Base-by-base conservation (phyloP, 30 jellyfish, hydroid and myxozoan genomes). In the Turritopsis dohrnii region DNA sequence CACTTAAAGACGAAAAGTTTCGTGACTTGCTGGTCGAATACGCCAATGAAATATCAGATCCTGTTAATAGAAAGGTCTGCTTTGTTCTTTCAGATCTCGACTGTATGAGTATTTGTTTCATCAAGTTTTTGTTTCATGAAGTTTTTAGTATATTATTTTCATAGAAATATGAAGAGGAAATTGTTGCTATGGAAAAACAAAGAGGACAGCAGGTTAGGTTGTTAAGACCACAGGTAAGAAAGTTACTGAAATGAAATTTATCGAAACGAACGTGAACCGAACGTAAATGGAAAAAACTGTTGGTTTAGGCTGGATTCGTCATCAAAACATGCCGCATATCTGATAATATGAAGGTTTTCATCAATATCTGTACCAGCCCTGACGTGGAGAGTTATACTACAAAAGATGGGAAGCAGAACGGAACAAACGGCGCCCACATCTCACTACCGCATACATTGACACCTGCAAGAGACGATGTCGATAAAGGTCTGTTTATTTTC, bases 1-100 rank as follows among this genome's bases (percentile, higher is more conserved):
- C 97, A 28, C 66, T 90, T 28, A 86, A 86, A 65, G 93, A 90
- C 71, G 86, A 90, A 52, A 79, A 80, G 77, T 90, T 90, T 66
- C 86, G 93, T 28, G 93, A 86, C 8, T 23, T 90, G 65, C 91
- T 90, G 20, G 76, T 90, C 71, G 96, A 90, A 26, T 90, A 90
- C 74, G 96, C 96, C 81, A 76, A 87, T 30, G 97, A 90, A 84
- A 86, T 90, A 52, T 90, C 97, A 29, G 97, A 90, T 83, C 97
- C 97, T 54, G 96, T 65, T 53, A 90, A 90, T 76, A 86, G 71
- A 79, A 87, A 90, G 81, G 97, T 87, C 19, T 16, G 28, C 19
- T 69, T 0, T 8, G 28, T 69, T 69, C 1, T n/a, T 69, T 69
- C 30, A 69, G 28, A 7, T 69, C 28, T 69, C 16, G 28, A n/a